phyloP scores from a whole-genome alignment of 2,888 invertebrate genomes.

The Flabesymbios commensalis region DNA sequence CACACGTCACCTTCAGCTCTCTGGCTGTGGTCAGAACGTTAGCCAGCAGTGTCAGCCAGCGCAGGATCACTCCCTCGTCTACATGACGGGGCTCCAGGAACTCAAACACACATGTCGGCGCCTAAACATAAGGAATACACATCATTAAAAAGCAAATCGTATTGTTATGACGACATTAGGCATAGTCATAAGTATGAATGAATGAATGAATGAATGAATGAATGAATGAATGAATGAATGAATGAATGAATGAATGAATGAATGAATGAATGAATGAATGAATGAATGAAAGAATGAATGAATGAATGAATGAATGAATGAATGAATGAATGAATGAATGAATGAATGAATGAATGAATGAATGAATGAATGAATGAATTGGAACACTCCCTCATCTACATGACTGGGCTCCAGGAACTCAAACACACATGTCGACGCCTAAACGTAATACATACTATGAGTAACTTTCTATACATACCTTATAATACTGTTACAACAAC shows the following conservation, averaged over 20 bases:
- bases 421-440: slow-evolving; percentile 65
- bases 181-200: no score
- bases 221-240: no score
- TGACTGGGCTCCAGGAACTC: slow-evolving; percentile 62
- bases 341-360: no score
- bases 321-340: no score
- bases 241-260: no score
- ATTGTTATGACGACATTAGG: not conserved
- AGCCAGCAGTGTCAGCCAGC: slow-evolving; percentile 65
- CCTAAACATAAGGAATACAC: slow-evolving; percentile 53
- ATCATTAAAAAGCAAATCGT: not conserved
- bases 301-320: no score
- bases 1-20: slow-evolving; percentile 61
- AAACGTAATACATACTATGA: slow-evolving; percentile 28
- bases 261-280: no score
- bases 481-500: not conserved
- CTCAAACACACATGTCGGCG: slow-evolving; percentile 63
- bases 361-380: no score
- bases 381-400: slow-evolving; percentile 62
- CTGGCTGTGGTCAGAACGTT: slow-evolving; percentile 63
- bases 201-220: no score
- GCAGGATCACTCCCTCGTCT: slow-evolving; percentile 62
- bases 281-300: no score
- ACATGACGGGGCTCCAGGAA: slow-evolving; percentile 62
- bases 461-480: not conserved